Evolutionary conservation across 2,888 invertebrate species (phyloP).

Genomic region (Drepanosiphum platanoidis): DNA sequence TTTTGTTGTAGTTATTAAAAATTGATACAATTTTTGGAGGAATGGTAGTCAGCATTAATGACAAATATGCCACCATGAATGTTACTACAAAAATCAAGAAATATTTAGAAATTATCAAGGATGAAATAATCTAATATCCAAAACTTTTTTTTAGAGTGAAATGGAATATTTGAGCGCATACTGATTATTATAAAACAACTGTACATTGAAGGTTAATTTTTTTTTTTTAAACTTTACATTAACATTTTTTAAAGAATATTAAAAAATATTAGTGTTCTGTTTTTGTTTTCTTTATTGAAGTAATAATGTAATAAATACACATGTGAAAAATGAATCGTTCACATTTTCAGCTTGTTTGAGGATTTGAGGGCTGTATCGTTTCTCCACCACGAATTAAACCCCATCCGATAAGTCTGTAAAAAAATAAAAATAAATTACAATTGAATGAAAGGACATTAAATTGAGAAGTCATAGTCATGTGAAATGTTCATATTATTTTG

Average conservation of each 20-base stretch:
- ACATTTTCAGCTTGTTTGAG: slow-evolving; percentile 50
- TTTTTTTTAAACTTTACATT: no score
- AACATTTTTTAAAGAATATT: no score
- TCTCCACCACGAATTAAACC: slow-evolving; percentile 98
- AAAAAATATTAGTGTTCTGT: background rate
- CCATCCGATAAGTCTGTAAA: slow-evolving; percentile 91
- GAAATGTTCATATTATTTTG: background rate
- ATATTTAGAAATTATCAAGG: slow-evolving; percentile 70
- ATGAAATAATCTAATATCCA: slow-evolving; percentile 64
- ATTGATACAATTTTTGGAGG: slow-evolving; percentile 73
- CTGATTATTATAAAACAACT: slow-evolving; percentile 29
- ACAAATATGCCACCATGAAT: slow-evolving; percentile 87
- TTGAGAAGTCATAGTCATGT: background rate
- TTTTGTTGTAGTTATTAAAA: slow-evolving; percentile 71
- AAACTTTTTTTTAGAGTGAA: slow-evolving; percentile 15
- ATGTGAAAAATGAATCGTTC: slow-evolving; percentile 26
- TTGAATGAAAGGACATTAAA: background rate
- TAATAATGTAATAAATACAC: slow-evolving; percentile 54
- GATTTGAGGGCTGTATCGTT: slow-evolving; percentile 83
- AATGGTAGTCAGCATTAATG: slow-evolving; percentile 86
- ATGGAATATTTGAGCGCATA: slow-evolving; percentile 46
- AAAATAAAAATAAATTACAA: slow-evolving; percentile 2
- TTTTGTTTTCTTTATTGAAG: slow-evolving; percentile 41
- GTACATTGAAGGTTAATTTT: slow-evolving; percentile 23
- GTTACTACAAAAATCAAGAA: slow-evolving; percentile 72